These are phyloP conservation scores for Rhodophaea formosa DNA, from an alignment of 2,888 invertebrate species.

Conservation along the genomic window DNA sequence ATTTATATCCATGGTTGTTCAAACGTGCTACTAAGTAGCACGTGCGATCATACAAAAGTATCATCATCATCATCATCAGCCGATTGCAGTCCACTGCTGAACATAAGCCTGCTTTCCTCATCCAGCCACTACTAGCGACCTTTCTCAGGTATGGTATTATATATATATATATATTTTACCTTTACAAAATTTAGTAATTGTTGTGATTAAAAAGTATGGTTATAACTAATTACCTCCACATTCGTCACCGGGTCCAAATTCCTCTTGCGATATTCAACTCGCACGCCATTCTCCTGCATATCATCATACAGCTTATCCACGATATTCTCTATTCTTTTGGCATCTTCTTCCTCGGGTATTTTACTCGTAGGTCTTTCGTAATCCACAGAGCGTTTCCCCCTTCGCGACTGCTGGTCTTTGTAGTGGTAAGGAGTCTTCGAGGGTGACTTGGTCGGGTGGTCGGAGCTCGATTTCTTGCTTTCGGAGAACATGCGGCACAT, in stretches of 20 bases:
- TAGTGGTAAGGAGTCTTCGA: constrained; percentile 21
- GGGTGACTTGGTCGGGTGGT: constrained; percentile 11
- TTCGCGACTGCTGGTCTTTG: constrained; percentile 24
- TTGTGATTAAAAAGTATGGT: too few species aligned
- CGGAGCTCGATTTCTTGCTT: constrained; percentile 33
- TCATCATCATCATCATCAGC: too few species aligned
- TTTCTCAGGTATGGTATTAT: too few species aligned
- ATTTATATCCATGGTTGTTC: too few species aligned
- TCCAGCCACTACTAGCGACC: too few species aligned
- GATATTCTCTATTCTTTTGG: constrained; percentile 51
- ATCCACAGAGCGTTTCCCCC: constrained; percentile 37
- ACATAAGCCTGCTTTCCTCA: too few species aligned
- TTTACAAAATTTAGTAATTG: too few species aligned
- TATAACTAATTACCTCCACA: constrained; percentile 15
- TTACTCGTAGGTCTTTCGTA: constrained; percentile 31
- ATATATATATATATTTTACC: too few species aligned
- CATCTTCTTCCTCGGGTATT: constrained; percentile 39
- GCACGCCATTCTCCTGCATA: constrained; percentile 43
- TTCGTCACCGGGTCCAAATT: constrained; percentile 20
- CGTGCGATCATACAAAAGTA: too few species aligned
- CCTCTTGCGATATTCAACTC: constrained; percentile 45
- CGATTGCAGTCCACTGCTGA: too few species aligned
- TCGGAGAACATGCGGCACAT: constrained; percentile 65
- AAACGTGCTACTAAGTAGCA: too few species aligned
- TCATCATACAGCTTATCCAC: constrained; percentile 67